These are phyloP conservation scores for Takifugu rubripes DNA, from an alignment of 2,797 vertebrate species.

Conservation along the genomic window DNA sequence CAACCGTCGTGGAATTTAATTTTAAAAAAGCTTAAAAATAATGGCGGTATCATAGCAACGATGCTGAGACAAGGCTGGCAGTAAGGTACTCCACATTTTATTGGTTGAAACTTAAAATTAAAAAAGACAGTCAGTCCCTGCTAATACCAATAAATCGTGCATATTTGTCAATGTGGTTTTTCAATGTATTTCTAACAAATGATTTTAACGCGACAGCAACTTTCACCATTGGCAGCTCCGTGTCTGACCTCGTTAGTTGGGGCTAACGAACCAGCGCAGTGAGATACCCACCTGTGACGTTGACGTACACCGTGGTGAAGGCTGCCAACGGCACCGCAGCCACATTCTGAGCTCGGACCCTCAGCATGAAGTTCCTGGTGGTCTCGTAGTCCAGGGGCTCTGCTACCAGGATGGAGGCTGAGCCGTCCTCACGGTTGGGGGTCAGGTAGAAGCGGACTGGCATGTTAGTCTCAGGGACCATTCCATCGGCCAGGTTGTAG, in stretches of 20 bases:
- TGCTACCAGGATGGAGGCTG: slow-evolving; percentile 84
- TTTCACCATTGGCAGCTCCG: too few relatives aligned
- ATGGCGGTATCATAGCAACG: too few relatives aligned
- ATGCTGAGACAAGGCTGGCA: too few relatives aligned
- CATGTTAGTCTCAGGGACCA: slow-evolving; percentile 89
- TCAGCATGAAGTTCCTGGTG: slow-evolving; percentile 82
- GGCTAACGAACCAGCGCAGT: too few relatives aligned
- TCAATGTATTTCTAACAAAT: too few relatives aligned
- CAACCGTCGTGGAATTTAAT: background rate
- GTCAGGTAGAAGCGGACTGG: slow-evolving; percentile 87
- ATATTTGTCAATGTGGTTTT: too few relatives aligned
- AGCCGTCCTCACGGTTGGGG: slow-evolving; percentile 85
- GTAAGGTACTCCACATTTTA: too few relatives aligned
- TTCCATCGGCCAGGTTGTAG: slow-evolving; percentile 85
- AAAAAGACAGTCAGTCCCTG: too few relatives aligned
- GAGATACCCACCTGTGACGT: slow-evolving; percentile 78
- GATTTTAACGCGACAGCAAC: too few relatives aligned
- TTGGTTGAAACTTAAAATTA: too few relatives aligned
- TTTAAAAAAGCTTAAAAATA: background rate
- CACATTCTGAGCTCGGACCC: slow-evolving; percentile 85
- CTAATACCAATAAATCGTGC: too few relatives aligned
- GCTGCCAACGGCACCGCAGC: slow-evolving; percentile 84
- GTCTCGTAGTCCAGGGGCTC: slow-evolving; percentile 87
- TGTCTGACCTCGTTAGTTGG: too few relatives aligned
- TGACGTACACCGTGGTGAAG: slow-evolving; percentile 80